These are phyloP conservation scores for Pyrgilauda ruficollis DNA, from an alignment of 2,113 vertebrate genomes.

Conservation along the genomic window DNA sequence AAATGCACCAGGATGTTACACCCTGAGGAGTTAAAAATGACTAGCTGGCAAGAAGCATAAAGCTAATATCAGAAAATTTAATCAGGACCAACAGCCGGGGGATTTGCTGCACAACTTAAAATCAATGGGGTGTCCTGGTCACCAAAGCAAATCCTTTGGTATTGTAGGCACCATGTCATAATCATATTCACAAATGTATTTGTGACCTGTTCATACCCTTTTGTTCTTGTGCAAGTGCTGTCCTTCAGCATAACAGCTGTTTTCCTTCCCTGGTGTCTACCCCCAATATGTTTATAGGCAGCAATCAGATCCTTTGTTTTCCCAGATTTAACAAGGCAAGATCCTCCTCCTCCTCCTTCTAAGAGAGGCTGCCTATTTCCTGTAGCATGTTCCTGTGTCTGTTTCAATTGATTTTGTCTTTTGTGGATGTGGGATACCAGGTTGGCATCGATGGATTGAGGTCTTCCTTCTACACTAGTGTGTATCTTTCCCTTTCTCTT, in stretches of 20 bases:
- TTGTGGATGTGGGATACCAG: neutral
- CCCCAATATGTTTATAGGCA: slow-evolving; percentile 5
- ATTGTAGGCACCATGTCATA: neutral
- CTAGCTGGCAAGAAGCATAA: neutral
- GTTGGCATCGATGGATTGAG: neutral
- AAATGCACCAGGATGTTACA: neutral
- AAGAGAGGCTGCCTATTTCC: neutral
- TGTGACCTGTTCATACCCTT: slow-evolving; percentile 12
- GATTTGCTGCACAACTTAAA: neutral
- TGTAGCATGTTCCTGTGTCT: neutral
- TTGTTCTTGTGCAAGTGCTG: slow-evolving; percentile 36
- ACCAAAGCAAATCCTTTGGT: neutral
- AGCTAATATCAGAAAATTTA: slow-evolving; percentile 5
- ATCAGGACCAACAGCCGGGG: neutral
- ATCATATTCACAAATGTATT: slow-evolving; percentile 38
- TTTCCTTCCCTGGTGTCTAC: slow-evolving; percentile 34
- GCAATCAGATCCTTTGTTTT: slow-evolving; percentile 51
- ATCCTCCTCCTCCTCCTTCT: neutral
- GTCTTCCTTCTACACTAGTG: neutral
- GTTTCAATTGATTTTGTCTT: neutral
- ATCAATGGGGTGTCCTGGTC: neutral
- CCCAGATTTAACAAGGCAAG: slow-evolving; percentile 1
- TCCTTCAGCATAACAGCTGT: slow-evolving; percentile 48
- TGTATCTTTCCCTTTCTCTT: neutral
- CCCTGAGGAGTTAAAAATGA: neutral